Base-by-base conservation (phyloP, 2,888 invertebrate species). In the Spodoptera littoralis region DNA sequence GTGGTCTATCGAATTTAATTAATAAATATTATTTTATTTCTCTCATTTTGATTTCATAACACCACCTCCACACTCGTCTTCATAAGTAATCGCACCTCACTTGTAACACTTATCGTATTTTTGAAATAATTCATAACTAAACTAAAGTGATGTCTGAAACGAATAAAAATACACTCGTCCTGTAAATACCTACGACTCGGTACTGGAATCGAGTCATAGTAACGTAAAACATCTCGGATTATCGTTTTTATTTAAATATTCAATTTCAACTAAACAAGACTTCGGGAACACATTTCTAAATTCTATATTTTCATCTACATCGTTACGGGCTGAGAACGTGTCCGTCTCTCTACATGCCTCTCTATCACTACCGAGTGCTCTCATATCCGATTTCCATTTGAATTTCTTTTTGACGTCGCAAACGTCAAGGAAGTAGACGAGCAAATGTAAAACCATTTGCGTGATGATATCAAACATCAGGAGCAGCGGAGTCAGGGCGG, bases 391-490 rank as follows among this genome's bases (percentile, higher is more conserved):
- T 43, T 76, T 70, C 56, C 70, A 72, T 65, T 73, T 62, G 56
- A 69, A 74, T 73, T 65, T 75, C 59, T 62, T 69, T 68, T 76
- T 77, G 67, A 82, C 73, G 66, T 83, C 80, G 82, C 87, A 86
- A 77, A 83, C 85, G 70, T 87, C 81, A 41, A 87, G 70, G 73
- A 91, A 84, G 79, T 86, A 87, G 76, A 83, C 75, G 56, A 91
- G 87, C 90, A 92, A 90, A 89, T 92, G 91, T 90, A 93, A 87
- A 90, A 92, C 89, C 89, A 92, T 90, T 91, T 83, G 92, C 90
- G 85, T 85, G 65, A 90, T 79, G 56, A 86, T 72, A 70, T 87
- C 85, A 74, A 90, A 79, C 50, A 90, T 76, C 65, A 87, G 66
- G 69, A 84, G 72, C 55, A 89, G 70, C 73, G 84, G 86, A 83